These are phyloP conservation scores for Epicauta chinensis DNA, from an alignment of 1,140 invertebrate genomes.

Conservation along the genomic window DNA sequence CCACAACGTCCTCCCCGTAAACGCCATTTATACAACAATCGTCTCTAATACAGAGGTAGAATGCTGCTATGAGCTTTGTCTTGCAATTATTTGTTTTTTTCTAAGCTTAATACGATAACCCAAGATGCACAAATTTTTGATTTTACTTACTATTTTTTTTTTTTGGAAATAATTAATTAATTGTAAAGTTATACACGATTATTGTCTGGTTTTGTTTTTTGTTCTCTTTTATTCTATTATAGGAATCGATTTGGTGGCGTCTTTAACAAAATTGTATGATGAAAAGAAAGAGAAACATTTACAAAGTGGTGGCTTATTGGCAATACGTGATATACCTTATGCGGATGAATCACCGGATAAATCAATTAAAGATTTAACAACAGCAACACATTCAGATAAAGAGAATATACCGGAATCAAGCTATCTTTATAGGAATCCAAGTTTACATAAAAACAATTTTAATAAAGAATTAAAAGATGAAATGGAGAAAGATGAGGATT, in stretches of 20 bases:
- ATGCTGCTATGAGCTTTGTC: constrained; percentile 15
- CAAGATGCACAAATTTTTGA: background rate
- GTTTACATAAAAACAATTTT: constrained; percentile 38
- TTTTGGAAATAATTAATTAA: background rate
- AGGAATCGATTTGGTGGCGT: constrained; percentile 61
- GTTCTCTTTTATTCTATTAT: too few species aligned
- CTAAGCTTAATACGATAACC: background rate
- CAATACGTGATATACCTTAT: constrained; percentile 37
- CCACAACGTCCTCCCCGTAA: constrained; percentile 40
- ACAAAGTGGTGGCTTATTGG: background rate
- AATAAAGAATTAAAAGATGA: constrained; percentile 36
- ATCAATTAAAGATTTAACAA: constrained; percentile 11
- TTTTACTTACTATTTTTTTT: background rate
- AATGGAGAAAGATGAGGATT: constrained; percentile 40
- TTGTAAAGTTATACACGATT: background rate
- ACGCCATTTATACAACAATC: constrained; percentile 36
- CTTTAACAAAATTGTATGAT: constrained; percentile 68
- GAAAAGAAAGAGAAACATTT: constrained; percentile 49
- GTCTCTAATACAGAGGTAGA: constrained; percentile 29
- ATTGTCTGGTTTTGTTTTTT: constrained; percentile 3
- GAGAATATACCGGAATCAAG: constrained; percentile 34
- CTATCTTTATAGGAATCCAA: constrained; percentile 40
- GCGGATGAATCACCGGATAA: constrained; percentile 49
- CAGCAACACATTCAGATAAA: constrained; percentile 30
- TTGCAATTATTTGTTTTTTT: background rate